Percentiles rank a stretch among this genome's conserved stretches.
phyloP scores from a whole-genome alignment of 2,888 invertebrate genomes.

The Lithophane semibrunnea region DNA sequence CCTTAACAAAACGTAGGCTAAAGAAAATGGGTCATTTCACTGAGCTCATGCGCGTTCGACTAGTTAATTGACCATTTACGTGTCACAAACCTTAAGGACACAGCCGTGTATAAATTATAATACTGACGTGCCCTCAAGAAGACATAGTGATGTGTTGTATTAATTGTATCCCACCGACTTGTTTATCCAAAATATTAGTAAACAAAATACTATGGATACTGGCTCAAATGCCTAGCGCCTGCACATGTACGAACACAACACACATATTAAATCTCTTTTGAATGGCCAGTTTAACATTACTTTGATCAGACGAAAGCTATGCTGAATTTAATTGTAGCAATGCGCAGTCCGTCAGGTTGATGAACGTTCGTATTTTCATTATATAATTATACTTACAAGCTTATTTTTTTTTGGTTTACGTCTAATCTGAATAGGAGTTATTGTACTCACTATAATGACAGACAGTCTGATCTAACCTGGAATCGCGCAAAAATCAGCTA shows the following conservation, averaged over 20 bases:
- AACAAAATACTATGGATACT: not conserved
- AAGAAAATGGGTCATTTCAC: slow-evolving; percentile 47
- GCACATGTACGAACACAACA: not conserved
- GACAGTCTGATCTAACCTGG: not conserved
- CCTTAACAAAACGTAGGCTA: slow-evolving; percentile 11
- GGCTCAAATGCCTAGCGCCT: not conserved
- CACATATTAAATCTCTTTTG: not conserved
- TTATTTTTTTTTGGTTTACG: not conserved
- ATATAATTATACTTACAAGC: no score
- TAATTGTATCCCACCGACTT: not conserved
- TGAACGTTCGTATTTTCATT: not conserved
- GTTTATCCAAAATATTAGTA: not conserved
- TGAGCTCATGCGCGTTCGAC: slow-evolving; percentile 24
- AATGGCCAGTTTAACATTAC: not conserved
- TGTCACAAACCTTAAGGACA: slow-evolving; percentile 11
- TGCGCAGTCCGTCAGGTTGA: not conserved
- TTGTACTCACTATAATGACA: not conserved
- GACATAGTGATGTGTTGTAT: no score
- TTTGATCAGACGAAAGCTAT: not conserved
- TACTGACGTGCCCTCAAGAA: not conserved
- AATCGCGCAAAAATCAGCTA: not conserved
- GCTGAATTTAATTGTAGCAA: not conserved
- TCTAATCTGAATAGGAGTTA: not conserved
- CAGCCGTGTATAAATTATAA: not conserved
- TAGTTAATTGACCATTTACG: slow-evolving; percentile 39